Conservation (phyloP, 1,140 invertebrate species). For the Lucilia sericata region DNA sequence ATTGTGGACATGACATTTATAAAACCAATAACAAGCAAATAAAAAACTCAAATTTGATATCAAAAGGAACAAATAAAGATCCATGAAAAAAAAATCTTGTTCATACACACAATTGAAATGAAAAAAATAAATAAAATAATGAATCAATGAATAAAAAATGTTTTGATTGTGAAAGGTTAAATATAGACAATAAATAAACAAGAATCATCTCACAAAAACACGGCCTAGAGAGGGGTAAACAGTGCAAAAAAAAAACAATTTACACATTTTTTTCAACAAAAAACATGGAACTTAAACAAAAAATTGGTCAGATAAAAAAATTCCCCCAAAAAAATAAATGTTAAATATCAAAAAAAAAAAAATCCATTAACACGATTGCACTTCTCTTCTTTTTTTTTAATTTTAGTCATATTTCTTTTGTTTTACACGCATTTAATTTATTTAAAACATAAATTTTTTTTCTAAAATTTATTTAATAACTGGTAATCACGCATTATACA, state of each 20-base stretch:
- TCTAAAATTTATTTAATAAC: neutral
- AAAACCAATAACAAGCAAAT: neutral
- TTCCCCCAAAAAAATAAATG: neutral
- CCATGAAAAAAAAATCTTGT: neutral
- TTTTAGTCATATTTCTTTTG: neutral
- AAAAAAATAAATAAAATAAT: neutral
- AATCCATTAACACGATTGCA: conserved; percentile 9
- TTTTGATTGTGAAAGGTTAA: neutral
- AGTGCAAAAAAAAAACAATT: neutral
- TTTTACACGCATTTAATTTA: neutral
- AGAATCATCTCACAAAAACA: neutral
- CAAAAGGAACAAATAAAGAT: neutral
- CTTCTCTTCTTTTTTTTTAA: neutral
- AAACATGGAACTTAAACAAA: too few species aligned
- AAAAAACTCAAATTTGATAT: too few species aligned
- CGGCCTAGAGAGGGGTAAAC: neutral
- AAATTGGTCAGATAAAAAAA: neutral
- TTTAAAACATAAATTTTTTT: neutral
- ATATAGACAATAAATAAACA: neutral
- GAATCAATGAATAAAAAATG: neutral
- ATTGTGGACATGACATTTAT: conserved; percentile 6
- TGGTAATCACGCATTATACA: conserved; percentile 15
- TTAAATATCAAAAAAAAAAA: neutral
- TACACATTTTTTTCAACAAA: neutral
- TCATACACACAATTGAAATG: neutral